These are phyloP conservation scores for Ptiloglossa arizonensis DNA, from an alignment of 1,140 invertebrate genomes.

Conservation along the genomic window DNA sequence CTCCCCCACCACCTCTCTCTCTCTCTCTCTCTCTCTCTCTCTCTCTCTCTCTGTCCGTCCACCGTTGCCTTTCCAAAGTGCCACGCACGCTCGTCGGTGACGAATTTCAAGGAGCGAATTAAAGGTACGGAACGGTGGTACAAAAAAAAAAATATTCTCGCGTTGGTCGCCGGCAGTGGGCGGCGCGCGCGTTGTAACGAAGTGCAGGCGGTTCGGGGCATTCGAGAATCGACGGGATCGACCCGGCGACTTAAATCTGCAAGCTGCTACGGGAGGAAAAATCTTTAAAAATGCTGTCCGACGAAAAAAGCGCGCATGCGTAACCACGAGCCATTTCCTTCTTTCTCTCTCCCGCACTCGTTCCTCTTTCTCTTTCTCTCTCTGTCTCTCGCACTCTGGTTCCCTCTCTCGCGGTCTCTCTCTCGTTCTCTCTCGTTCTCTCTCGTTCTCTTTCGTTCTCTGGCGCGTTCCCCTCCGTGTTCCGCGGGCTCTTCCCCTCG, in stretches of 20 bases:
- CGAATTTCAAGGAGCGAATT: background rate
- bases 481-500: background rate
- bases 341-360: constrained; percentile 50
- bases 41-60: too few relatives aligned
- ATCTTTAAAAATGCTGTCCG: constrained; percentile 77
- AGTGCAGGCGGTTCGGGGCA: constrained; percentile 56
- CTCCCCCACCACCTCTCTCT: too few relatives aligned
- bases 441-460: background rate
- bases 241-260: constrained; percentile 65
- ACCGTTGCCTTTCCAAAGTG: background rate
- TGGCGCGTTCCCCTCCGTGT: constrained; percentile 1
- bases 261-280: constrained; percentile 71
- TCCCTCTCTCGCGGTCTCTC: background rate
- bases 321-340: constrained; percentile 58
- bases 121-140: background rate
- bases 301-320: constrained; percentile 74
- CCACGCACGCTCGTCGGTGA: background rate
- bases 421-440: background rate
- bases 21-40: too few relatives aligned
- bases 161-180: constrained; percentile 26
- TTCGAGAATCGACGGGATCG: constrained; percentile 63
- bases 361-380: background rate
- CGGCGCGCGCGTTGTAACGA: constrained; percentile 38
- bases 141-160: constrained; percentile 18
- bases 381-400: constrained; percentile 3